Percentiles rank a stretch among this genome's conserved stretches.
These are phyloP conservation scores for Oceanites oceanicus DNA, from an alignment of 2,113 vertebrate species.

Conservation along the genomic window DNA sequence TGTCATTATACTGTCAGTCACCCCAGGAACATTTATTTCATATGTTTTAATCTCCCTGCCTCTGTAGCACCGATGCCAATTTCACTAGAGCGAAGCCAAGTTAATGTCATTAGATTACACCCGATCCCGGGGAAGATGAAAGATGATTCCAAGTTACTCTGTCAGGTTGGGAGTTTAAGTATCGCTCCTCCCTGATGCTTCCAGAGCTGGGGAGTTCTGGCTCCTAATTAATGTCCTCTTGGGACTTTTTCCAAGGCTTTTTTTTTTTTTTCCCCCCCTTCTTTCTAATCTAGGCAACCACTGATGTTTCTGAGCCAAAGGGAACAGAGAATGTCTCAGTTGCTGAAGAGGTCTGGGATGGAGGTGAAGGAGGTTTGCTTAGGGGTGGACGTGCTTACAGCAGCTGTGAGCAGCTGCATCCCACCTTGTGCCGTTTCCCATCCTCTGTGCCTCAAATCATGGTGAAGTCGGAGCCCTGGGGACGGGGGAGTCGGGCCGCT, in stretches of 20 bases:
- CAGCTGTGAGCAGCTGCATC: slow-evolving; percentile 71
- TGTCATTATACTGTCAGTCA: slow-evolving; percentile 64
- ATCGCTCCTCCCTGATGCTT: neutral
- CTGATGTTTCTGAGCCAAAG: neutral
- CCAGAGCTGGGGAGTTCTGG: slow-evolving; percentile 1
- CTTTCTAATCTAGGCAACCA: neutral
- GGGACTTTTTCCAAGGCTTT: neutral
- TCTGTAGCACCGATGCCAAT: slow-evolving; percentile 7
- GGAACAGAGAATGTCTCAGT: neutral
- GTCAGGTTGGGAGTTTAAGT: neutral
- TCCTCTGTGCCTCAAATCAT: neutral
- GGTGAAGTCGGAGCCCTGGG: slow-evolving; percentile 44
- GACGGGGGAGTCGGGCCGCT: neutral
- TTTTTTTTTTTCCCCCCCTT: neutral
- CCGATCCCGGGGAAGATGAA: slow-evolving; percentile 33
- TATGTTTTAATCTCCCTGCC: slow-evolving; percentile 58
- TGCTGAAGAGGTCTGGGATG: neutral
- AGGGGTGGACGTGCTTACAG: neutral
- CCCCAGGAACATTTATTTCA: slow-evolving; percentile 32
- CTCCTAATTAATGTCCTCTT: neutral
- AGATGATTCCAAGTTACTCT: slow-evolving; percentile 37
- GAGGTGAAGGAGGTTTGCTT: neutral
- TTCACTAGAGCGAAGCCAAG: slow-evolving; percentile 17
- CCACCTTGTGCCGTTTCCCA: neutral
- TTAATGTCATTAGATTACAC: slow-evolving; percentile 48